Evolutionary conservation across 2,113 vertebrate species (phyloP), one percentile per base, ranked within the genome.

Genomic region (Rhinogobius similis): DNA sequence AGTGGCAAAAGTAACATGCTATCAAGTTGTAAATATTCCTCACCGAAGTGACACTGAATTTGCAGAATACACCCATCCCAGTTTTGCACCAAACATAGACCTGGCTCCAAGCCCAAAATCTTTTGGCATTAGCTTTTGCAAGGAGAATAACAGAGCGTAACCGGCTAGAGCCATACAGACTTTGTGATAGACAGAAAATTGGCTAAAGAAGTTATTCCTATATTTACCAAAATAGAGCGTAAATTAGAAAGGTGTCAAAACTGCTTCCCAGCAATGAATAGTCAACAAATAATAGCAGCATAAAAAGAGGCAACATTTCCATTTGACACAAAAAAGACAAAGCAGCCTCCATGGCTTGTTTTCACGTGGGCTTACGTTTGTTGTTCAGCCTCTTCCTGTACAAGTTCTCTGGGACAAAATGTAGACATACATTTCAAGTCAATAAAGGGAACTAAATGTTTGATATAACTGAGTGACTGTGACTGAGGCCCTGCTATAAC

Each of bases 331-430:
- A n/a, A n/a, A n/a, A n/a, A 70, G 29, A 70, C 32, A 86, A 81
- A 72, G 7, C 64, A 24, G 72, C 75, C 70, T 27, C 7, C 59
- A 67, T 77, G 70, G 76, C 70, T 16, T 48, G 2, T 70, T 67
- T 79, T 85, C 83, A 75, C 88, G 70, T 86, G 85, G 85, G 87
- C 92, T 94, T 94, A 95, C 93, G 87, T 94, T 95, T 95, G 82
- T 92, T 93, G 92, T 94, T 95, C 89, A 95, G 92, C 91, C 90
- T 94, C 87, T 92, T 94, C 91, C 85, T 95, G 94, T 92, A 95
- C 75, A 93, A 91, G 87, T 95, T 93, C 87, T 96, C 93, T 94
- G 62, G 79, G 78, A 83, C 73, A 78, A 63, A 82, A 58, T 21
- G 64, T 56, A 90, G 82, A 88, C 73, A 87, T 71, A 92, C 72